Base-by-base conservation (phyloP, 2,888 invertebrate species). In the Ormyrus nitidulus region DNA sequence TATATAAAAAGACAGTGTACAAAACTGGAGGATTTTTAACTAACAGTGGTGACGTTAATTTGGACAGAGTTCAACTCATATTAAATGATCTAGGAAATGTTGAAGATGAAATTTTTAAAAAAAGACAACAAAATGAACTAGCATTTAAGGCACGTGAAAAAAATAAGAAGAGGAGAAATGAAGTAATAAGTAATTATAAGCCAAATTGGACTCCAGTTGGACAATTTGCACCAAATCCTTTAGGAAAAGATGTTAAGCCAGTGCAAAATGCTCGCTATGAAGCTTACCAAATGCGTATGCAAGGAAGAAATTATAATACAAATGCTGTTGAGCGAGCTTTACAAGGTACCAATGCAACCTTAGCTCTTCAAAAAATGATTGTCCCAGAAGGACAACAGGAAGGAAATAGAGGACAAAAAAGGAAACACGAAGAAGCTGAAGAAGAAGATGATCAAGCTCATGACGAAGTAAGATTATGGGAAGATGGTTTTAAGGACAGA, bases 101-200 rank as follows among this genome's bases (percentile, higher is more conserved):
- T 51, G 99, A 99, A 90, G 99, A 99, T 92, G 96, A 98, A 91
- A 99, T 99, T 88, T 99, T 99, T 91, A 96, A 96, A 89, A 95
- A 95, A 70, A 92, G 99, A 44, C 97, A 99, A 90, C 93, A 95
- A 87, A 95, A 94, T 85, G 98, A 99, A 89, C 89, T 96, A 81
- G 93, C 94, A 85, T 98, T 96, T 90, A 95, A 95, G 87, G 94
- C 94, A 11, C 92, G 96, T 11, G 95, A 96, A 82, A 96, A 94
- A 86, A 94, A 94, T 54, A 95, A 94, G 88, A 94, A 94, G 85
- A 88, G 92, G 54, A 88, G 93, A 86, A 91, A 91, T 81, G 91
- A 92, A 87, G 89, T 88, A 34, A 90, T 89, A 70, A 92, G 93
- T 84, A 91, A 92, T 86, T 92, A 93, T 85, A 92, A 92, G 83